A percentile compares a stretch with the other conserved stretches of the same genome.
These are phyloP conservation scores for Drosophila kohkoa DNA, from an alignment of 1,140 invertebrate species.

Conservation along the genomic window DNA sequence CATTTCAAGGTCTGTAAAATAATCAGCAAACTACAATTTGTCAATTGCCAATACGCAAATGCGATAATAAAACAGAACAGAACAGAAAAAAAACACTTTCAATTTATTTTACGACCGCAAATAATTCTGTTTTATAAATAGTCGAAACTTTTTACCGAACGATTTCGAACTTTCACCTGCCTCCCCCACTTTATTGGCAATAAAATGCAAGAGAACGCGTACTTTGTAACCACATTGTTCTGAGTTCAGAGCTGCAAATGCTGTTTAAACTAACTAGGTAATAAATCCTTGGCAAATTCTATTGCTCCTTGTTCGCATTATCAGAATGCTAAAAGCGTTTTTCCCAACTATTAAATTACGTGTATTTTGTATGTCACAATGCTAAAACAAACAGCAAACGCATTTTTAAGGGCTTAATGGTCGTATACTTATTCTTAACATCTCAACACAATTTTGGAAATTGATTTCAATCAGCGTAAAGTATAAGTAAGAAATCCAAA, in stretches of 20 bases:
- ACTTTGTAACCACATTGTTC: conserved; percentile 14
- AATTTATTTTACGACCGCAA: conserved; percentile 19
- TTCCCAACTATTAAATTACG: neutral
- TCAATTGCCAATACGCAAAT: conserved; percentile 14
- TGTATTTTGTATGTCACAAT: no score
- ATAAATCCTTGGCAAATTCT: conserved; percentile 10
- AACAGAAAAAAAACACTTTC: conserved; percentile 16
- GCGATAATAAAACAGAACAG: neutral
- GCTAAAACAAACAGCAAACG: no score
- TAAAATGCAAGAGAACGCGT: neutral
- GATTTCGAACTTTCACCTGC: no score
- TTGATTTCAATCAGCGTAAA: no score
- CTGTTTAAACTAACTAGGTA: conserved; percentile 10
- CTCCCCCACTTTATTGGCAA: neutral
- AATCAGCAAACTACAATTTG: conserved; percentile 13
- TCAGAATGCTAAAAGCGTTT: neutral
- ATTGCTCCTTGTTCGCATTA: neutral
- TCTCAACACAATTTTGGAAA: no score
- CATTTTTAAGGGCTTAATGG: no score
- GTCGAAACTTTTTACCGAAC: conserved; percentile 6
- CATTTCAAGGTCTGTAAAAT: conserved; percentile 8
- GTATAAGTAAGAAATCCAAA: no score
- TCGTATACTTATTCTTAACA: no score
- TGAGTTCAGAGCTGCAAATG: conserved; percentile 13
- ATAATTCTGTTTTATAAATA: conserved; percentile 19